phyloP scores from a whole-genome alignment of 2,113 vertebrate species.

The Ploceus nigricollis region DNA sequence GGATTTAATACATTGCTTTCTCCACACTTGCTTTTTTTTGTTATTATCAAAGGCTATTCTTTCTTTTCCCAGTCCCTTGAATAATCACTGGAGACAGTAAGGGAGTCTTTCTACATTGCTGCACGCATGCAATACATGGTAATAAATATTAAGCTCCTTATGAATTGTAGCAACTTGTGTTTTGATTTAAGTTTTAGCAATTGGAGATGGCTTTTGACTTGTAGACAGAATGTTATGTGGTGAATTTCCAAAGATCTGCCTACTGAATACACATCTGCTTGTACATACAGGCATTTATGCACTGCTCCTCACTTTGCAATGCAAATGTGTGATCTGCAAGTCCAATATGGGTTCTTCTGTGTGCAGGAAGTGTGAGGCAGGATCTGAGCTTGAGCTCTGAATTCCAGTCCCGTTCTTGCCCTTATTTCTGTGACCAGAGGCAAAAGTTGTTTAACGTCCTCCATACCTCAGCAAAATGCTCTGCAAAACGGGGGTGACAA shows the following conservation, averaged over 20 bases:
- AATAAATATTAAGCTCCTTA: slow-evolving; percentile 59
- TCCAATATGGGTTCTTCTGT: not conserved
- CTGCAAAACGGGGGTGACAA: not conserved
- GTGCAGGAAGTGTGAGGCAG: not conserved
- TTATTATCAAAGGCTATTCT: slow-evolving; percentile 49
- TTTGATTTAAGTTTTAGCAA: slow-evolving; percentile 49
- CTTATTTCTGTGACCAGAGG: not conserved
- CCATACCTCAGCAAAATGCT: not conserved
- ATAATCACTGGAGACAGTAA: slow-evolving; percentile 35
- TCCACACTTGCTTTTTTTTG: slow-evolving; percentile 42
- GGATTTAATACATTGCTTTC: slow-evolving; percentile 64
- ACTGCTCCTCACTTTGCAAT: not conserved
- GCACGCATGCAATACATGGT: not conserved
- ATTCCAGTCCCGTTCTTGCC: not conserved
- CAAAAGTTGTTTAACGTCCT: not conserved
- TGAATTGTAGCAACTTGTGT: slow-evolving; percentile 41
- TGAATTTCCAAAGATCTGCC: slow-evolving; percentile 16
- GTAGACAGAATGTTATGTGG: not conserved
- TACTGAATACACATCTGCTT: not conserved
- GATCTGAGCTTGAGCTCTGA: not conserved
- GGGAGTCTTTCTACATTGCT: slow-evolving; percentile 8
- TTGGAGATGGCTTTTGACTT: slow-evolving; percentile 52
- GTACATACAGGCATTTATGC: not conserved
- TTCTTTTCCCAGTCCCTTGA: not conserved
- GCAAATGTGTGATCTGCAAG: slow-evolving; percentile 14